A percentile compares a stretch with the other conserved stretches of the same genome.
phyloP scores from a whole-genome alignment of 2,797 vertebrate species.

The Tadarida brasiliensis region DNA sequence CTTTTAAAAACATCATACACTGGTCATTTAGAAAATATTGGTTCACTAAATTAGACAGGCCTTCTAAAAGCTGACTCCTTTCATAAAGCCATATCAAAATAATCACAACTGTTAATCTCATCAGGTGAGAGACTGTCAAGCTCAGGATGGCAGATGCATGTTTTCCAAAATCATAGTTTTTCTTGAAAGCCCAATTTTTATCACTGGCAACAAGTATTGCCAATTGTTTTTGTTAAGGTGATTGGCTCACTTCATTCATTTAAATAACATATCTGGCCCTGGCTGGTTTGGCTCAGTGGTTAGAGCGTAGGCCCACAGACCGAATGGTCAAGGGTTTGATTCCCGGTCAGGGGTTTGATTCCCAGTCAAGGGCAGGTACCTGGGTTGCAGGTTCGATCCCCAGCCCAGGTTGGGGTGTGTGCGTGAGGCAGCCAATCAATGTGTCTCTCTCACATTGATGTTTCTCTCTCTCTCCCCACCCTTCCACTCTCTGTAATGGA shows the following conservation, averaged over 20 bases:
- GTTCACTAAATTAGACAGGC: not conserved
- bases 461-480: too few relatives aligned
- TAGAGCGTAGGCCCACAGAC: too few relatives aligned
- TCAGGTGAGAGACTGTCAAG: not conserved
- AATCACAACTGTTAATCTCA: not conserved
- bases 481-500: too few relatives aligned
- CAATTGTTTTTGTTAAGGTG: not conserved
- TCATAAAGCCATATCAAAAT: not conserved
- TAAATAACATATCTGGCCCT: not conserved
- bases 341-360: too few relatives aligned
- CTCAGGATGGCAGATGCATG: not conserved
- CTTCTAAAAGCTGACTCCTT: not conserved
- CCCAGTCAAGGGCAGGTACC: too few relatives aligned
- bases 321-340: too few relatives aligned
- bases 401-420: too few relatives aligned
- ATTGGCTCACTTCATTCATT: conserved; percentile 2
- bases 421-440: too few relatives aligned
- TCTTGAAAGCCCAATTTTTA: not conserved
- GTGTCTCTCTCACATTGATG: too few relatives aligned
- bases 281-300: too few relatives aligned
- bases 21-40: conserved; percentile 5
- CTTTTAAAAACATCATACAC: not conserved
- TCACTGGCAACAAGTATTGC: not conserved
- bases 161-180: conserved; percentile 32
- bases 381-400: too few relatives aligned